Evolutionary conservation across 64 coral and sea anemone genomes (phyloP).

Genomic region (Stichodactyla helianthus): DNA sequence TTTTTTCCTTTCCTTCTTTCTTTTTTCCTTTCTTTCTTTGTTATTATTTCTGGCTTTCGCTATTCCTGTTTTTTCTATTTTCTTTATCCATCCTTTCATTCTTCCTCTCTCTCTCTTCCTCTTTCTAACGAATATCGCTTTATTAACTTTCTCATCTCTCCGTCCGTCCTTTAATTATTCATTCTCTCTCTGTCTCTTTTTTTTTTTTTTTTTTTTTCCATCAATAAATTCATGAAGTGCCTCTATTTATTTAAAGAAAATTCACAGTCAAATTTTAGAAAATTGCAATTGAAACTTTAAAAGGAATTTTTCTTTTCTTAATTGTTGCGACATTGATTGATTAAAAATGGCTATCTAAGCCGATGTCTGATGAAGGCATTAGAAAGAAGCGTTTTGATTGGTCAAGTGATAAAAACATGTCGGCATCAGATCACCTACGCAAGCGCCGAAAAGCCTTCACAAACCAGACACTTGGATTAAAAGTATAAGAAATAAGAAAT

Average conservation of each 20-base stretch:
- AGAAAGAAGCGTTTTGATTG: neutral
- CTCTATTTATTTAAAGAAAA: neutral
- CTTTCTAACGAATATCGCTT: no score
- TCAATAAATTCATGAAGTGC: neutral
- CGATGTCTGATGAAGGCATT: neutral
- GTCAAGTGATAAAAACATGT: neutral
- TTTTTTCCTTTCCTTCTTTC: no score
- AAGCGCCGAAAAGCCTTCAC: neutral
- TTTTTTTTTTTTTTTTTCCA: neutral
- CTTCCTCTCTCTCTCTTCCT: no score
- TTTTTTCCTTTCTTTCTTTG: no score
- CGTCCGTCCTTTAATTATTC: no score
- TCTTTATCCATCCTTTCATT: no score
- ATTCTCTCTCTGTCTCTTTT: neutral
- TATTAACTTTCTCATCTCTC: no score
- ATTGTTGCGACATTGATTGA: neutral
- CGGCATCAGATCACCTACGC: neutral
- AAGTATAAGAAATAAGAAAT: neutral
- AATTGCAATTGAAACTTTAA: neutral
- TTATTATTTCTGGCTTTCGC: neutral
- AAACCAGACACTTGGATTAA: neutral
- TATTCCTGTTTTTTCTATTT: neutral
- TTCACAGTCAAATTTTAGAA: neutral
- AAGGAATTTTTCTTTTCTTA: neutral
- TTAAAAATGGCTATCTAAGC: neutral